Evolutionary conservation across 2,113 vertebrate genomes (phyloP), one percentile per base, ranked within the genome.

Genomic region (Erpornis zantholeuca): DNA sequence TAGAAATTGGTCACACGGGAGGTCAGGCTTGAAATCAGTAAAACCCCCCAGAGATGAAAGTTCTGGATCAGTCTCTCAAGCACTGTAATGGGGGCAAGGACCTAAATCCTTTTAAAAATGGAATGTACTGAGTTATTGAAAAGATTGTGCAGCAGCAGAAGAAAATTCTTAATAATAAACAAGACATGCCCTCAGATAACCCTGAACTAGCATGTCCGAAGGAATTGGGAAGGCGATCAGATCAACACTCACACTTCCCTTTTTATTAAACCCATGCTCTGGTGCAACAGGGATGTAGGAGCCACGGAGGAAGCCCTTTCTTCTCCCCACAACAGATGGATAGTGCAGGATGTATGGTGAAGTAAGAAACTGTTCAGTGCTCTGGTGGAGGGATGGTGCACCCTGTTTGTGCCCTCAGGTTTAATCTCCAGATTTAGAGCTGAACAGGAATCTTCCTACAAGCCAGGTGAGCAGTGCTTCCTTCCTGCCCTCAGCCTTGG

Each of bases 291-390:
- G 29, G 12, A 31, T 35, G 23, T 21, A 59, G 60, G 3, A 56
- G 6, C 8, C 40, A 68, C 1, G 2, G 33, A 59, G 23, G 9
- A 89, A 77, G 42, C 6, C 7, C 20, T 56, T 84, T 54, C 35
- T 14, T 23, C 22, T 59, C 9, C 24, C 19, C 24, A 33, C 0
- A 0, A 10, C 8, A 23, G 52, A 16, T 1, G 11, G 54, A n/a
- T 4, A 57, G 42, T 29, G 20, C 25, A 52, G 57, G 61, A 68
- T 59, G 20, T 20, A 44, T 2, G 1, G 8, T 3, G 2, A 88
- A 69, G 35, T 23, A 12, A 87, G 85, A 63, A 56, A 47, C 6
- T 52, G 16, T 24, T 63, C 56, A 54, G 36, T 21, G 16, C 59
- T 69, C 20, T 66, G 50, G 7, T 59, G 52, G 23, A 45, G 42